A percentile compares a stretch with the other conserved stretches of the same genome.
Conservation (phyloP, 2,888 invertebrate genomes). For the Nudaria mundana region DNA sequence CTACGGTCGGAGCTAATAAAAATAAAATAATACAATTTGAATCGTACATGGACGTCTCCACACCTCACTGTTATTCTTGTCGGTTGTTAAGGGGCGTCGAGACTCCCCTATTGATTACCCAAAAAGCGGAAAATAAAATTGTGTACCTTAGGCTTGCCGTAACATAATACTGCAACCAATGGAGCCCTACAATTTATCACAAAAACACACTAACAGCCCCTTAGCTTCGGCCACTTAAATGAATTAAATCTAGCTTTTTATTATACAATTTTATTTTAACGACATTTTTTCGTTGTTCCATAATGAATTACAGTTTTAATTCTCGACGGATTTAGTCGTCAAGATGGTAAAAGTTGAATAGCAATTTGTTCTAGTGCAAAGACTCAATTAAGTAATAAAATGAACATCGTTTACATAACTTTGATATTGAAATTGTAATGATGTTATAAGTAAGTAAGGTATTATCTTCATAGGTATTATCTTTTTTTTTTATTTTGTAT, state of each 20-base stretch:
- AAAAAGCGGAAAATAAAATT: slow-evolving; percentile 80
- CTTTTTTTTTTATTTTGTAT: too few relatives aligned
- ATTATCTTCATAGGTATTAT: too few relatives aligned
- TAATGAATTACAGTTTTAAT: slow-evolving; percentile 36
- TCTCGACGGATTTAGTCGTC: slow-evolving; percentile 13
- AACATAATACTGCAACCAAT: slow-evolving; percentile 60
- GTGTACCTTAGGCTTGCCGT: slow-evolving; percentile 53
- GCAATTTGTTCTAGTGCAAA: slow-evolving; percentile 19
- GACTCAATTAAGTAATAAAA: slow-evolving; percentile 12
- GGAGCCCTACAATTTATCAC: slow-evolving; percentile 44
- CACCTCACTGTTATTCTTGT: slow-evolving; percentile 34
- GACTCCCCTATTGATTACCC: slow-evolving; percentile 79
- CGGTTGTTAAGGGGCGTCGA: slow-evolving; percentile 64
- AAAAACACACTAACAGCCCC: slow-evolving; percentile 39
- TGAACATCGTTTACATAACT: slow-evolving; percentile 6
- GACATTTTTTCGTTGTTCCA: slow-evolving; percentile 21
- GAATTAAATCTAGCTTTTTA: slow-evolving; percentile 52
- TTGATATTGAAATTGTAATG: too few relatives aligned
- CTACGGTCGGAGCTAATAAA: too few relatives aligned
- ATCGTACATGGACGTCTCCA: slow-evolving; percentile 51
- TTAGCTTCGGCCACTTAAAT: slow-evolving; percentile 52
- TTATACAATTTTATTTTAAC: slow-evolving; percentile 27
- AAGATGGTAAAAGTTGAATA: slow-evolving; percentile 22
- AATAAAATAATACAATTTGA: too few relatives aligned
- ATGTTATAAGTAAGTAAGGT: too few relatives aligned